phyloP scores from a whole-genome alignment of 2,797 vertebrate species.

The Tinamus major region DNA sequence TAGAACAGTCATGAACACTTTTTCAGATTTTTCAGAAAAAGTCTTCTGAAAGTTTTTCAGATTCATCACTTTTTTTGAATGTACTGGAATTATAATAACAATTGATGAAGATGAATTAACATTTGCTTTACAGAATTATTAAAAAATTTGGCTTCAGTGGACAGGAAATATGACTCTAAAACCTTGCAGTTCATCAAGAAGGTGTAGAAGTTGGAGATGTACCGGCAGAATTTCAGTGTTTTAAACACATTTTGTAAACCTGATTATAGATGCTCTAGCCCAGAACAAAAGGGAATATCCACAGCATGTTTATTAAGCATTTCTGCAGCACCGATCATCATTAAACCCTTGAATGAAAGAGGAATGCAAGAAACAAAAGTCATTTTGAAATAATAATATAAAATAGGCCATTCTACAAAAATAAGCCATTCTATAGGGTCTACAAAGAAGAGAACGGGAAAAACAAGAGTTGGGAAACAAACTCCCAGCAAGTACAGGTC shows the following conservation, averaged over 20 bases:
- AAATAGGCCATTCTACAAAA: neutral
- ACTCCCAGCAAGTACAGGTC: neutral
- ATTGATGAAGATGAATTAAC: neutral
- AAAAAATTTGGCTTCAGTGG: neutral
- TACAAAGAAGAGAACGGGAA: neutral
- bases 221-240: neutral
- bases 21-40: no score
- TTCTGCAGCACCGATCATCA: neutral
- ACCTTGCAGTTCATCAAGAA: neutral
- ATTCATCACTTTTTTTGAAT: neutral
- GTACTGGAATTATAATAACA: neutral
- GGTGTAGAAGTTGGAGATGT: neutral
- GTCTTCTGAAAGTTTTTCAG: no score
- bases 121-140: neutral
- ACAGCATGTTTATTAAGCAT: neutral
- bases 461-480: neutral
- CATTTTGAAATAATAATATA: no score
- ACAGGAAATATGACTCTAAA: neutral
- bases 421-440: neutral
- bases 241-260: neutral
- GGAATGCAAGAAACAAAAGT: neutral
- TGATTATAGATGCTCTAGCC: neutral
- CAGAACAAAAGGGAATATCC: neutral
- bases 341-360: neutral
- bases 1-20: neutral